phyloP scores from a whole-genome alignment of 2,888 invertebrate species.

The Lumbricus terrestris region DNA sequence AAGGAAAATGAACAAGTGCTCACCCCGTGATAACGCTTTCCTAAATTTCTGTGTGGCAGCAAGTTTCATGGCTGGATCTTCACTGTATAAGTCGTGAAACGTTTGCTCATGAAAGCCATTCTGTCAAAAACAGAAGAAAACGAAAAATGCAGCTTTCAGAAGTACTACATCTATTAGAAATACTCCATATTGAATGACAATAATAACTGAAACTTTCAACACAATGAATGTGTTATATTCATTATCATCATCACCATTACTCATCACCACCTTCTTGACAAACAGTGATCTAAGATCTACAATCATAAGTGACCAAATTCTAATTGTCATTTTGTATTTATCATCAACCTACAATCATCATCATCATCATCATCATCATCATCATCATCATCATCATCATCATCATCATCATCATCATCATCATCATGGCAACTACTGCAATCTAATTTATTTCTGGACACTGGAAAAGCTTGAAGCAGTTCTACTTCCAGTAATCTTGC shows the following conservation, averaged over 20 bases:
- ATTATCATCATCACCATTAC: neutral
- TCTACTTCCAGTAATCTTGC: neutral
- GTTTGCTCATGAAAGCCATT: constrained; percentile 72
- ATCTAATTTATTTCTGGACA: neutral
- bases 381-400: neutral
- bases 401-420: neutral
- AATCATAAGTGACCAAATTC: neutral
- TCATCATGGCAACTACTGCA: neutral
- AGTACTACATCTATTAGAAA: neutral
- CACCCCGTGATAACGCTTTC: constrained; percentile 78
- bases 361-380: neutral
- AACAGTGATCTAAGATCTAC: neutral
- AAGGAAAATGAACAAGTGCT: neutral
- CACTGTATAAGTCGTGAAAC: constrained; percentile 72
- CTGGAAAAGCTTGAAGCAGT: neutral
- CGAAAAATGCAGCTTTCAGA: neutral
- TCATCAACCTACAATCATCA: neutral
- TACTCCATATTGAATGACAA: neutral
- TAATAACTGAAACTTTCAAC: neutral
- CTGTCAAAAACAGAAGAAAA: constrained; percentile 40
- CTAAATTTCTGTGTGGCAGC: constrained; percentile 87
- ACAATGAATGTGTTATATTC: neutral
- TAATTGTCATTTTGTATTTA: neutral
- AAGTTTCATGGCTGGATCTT: constrained; percentile 71
- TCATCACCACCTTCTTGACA: neutral